A percentile compares a stretch with the other conserved stretches of the same genome.
Conservation (phyloP, 2,888 invertebrate species). For the Gerris lacustris region DNA sequence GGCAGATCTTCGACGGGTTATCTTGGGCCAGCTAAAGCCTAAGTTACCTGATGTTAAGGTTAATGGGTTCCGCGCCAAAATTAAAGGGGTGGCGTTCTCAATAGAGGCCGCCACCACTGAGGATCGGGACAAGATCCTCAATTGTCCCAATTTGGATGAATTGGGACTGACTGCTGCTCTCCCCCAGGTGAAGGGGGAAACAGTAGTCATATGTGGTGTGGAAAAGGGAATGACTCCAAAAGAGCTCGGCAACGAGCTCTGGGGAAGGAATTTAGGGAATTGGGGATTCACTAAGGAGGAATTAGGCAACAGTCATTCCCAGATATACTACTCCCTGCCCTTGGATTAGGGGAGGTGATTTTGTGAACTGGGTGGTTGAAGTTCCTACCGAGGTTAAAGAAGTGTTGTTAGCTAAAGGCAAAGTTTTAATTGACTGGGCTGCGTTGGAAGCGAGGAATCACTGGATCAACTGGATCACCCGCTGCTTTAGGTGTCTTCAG, state of each 20-base stretch:
- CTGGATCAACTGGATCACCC: background rate
- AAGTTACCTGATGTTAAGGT: background rate
- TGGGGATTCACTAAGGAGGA: background rate
- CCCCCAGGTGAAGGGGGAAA: background rate
- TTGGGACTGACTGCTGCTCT: background rate
- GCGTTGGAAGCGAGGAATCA: background rate
- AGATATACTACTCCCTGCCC: background rate
- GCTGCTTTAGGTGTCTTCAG: background rate
- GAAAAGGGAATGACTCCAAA: background rate
- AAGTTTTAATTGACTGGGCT: background rate
- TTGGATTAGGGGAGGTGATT: background rate
- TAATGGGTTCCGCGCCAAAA: background rate
- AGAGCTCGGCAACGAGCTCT: background rate
- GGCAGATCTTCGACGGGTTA: background rate
- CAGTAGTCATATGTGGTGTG: background rate
- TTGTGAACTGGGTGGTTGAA: background rate
- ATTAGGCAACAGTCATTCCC: background rate
- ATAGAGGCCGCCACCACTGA: background rate
- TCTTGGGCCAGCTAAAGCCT: background rate
- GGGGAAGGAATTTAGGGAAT: background rate
- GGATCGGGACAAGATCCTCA: background rate
- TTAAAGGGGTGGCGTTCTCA: background rate
- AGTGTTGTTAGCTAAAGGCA: background rate
- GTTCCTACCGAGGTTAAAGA: background rate
- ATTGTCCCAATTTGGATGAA: background rate